Evolutionary conservation across 2,113 vertebrate species (phyloP), one percentile per base, ranked within the genome.

Genomic region (Rhinopithecus roxellana): DNA sequence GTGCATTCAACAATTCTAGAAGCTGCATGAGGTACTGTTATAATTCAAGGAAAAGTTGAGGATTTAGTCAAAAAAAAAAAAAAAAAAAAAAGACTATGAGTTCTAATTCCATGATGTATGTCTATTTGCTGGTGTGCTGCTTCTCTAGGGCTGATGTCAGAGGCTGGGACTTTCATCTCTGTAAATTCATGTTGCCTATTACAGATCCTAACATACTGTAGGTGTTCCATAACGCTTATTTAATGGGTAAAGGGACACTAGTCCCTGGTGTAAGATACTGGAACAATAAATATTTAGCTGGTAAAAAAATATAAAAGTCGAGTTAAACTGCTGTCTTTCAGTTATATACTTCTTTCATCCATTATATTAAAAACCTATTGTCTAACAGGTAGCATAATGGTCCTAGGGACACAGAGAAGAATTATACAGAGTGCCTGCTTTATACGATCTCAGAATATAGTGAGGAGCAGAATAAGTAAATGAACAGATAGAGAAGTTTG

Each of bases 51-150:
- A 59, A 86, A 89, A 88, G 8, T 25, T 86, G 30, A 87, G 43
- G 22, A 95, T 90, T 94, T 77, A 25, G 50, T 22, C 92, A 84
- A 92, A 57, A 59, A 86, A 82, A 35, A 87, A 89, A 38, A 50
- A 89, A 67, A 16, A 52, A 52, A 52, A 4, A 20, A 55, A 55
- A 55, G 38, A 38, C 38, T 50, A 12, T 48, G 9, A 70, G 27
- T 52, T 93, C 11, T 93, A 84, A 72, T 85, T 43, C 48, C n/a
- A 88, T 0, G 13, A 17, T 82, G 35, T 14, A 64, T 90, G 14
- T 27, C 75, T 83, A 18, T 38, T 38, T 48, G 9, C 20, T 25
- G 45, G 3, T 20, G 3, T 40, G 1, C 20, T 14, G 55, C 61
- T 88, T 38, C 78, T 25, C 35, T 0, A 43, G 16, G 88, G 74